Percentiles rank a stretch among this genome's conserved stretches.
Evolutionary conservation across 2,888 invertebrate species (phyloP).

Genomic region (Agriopis marginaria): DNA sequence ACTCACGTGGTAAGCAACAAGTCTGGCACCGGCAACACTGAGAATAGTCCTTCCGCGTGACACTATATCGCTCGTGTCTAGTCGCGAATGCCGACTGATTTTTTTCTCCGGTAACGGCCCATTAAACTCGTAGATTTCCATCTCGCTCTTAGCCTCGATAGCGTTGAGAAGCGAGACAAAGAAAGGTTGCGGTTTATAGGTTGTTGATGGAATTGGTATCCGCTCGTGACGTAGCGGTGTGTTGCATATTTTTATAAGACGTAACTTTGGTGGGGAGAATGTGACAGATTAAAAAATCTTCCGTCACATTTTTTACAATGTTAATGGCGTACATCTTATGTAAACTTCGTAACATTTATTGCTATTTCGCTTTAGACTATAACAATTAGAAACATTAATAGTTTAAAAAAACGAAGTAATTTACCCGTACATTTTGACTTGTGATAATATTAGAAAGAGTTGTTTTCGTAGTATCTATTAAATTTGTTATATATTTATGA

Average conservation of each 20-base stretch:
- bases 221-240: slow-evolving; percentile 83
- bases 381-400: too few species aligned
- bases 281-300: not conserved
- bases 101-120: slow-evolving; percentile 86
- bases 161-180: slow-evolving; percentile 83
- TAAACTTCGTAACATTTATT: too few species aligned
- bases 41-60: slow-evolving; percentile 72
- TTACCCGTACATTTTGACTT: too few species aligned
- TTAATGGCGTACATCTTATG: not conserved
- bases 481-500: not conserved
- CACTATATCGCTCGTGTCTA: slow-evolving; percentile 85
- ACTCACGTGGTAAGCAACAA: slow-evolving; percentile 71
- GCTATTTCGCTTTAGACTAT: too few species aligned
- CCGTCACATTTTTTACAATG: not conserved
- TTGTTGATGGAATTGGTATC: slow-evolving; percentile 87
- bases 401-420: too few species aligned
- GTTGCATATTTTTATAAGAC: slow-evolving; percentile 82
- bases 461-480: not conserved
- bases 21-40: slow-evolving; percentile 65
- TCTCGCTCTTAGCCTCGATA: slow-evolving; percentile 79
- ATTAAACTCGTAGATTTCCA: slow-evolving; percentile 86
- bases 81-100: slow-evolving; percentile 85
- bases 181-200: slow-evolving; percentile 86
- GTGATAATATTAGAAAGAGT: not conserved
- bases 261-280: slow-evolving; percentile 69